Base-by-base conservation (phyloP, 2,797 vertebrate species). In the Tapera naevia region DNA sequence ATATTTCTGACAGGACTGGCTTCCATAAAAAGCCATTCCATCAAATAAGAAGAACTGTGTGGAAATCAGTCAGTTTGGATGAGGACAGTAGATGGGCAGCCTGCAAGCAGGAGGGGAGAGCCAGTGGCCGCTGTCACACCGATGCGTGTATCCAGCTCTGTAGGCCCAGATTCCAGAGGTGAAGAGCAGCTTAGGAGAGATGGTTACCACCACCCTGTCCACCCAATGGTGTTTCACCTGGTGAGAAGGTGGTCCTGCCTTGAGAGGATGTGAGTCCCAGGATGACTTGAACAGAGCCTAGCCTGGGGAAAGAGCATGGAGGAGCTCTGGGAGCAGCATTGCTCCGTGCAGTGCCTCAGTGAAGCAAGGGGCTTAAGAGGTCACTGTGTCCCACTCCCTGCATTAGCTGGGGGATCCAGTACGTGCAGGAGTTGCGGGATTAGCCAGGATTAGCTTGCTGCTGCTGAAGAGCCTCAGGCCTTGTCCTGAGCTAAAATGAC, bases 1-100 rank as follows among this genome's bases (percentile, higher is more conserved):
- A 87, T 45, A 71, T 67, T 93, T 90, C 80, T n/a, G 92, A n/a
- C 46, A 48, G 76, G 50, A 62, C 80, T 87, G 56, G 56, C 71
- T 93, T 91, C 78, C 64, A 46, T 86, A 82, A 87, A 91, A 93
- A 94, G 23, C 25, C 37, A 18, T 88, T 89, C 78, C 88, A 71
- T 54, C 7, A 32, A 92, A 86, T 91, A 30, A 57, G 93, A 92
- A 85, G 85, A 93, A 58, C 72, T 9, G 7, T 79, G 86, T 95
- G 90, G 88, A 95, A 93, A 75, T 81, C 62, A 86, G 93, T 91
- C 83, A 62, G 73, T 60, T 81, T 76, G 95, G 93, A 93, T 90
- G 87, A 90, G 84, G 73, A 46, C 28, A 76, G 71, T 22, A 80
- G 51, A 86, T 81, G 62, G 78, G 70, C 48, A 71, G 78, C 93